Percentiles rank a stretch among this genome's conserved stretches.
These are phyloP conservation scores for Aphelinus atriplicis DNA, from an alignment of 1,140 invertebrate genomes.

Conservation along the genomic window DNA sequence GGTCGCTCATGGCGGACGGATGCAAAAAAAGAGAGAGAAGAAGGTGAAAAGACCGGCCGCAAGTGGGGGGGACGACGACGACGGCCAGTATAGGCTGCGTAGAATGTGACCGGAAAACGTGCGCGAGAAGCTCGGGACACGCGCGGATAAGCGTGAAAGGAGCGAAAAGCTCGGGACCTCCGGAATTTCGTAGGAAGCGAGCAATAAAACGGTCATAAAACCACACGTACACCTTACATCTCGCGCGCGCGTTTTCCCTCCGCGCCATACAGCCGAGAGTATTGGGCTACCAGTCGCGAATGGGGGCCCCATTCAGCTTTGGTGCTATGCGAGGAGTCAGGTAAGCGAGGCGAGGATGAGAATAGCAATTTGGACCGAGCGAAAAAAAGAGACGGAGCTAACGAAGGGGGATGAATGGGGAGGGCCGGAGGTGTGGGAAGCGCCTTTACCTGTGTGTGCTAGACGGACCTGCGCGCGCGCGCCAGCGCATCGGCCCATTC, in stretches of 20 bases:
- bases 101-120: constrained; percentile 12
- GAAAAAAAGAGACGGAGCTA: not conserved
- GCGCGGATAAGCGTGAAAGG: constrained; percentile 20
- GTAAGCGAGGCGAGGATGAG: constrained; percentile 15
- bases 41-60: not conserved
- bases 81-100: too few species aligned
- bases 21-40: not conserved
- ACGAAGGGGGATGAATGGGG: constrained; percentile 18
- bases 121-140: not conserved
- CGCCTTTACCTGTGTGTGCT: constrained; percentile 18
- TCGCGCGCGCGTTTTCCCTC: too few species aligned
- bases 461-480: not conserved
- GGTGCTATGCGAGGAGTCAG: not conserved
- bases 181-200: not conserved
- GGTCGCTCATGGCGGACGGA: not conserved
- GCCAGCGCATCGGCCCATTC: constrained; percentile 6
- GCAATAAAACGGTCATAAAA: constrained; percentile 30
- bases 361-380: constrained; percentile 11
- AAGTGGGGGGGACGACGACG: too few species aligned
- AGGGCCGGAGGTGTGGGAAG: constrained; percentile 24
- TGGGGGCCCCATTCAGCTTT: not conserved
- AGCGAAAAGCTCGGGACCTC: not conserved
- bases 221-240: too few species aligned
- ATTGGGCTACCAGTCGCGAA: constrained; percentile 14
- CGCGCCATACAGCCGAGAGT: too few species aligned